These are phyloP conservation scores for Nomada fucata DNA, from an alignment of 2,888 invertebrate genomes.

Conservation along the genomic window DNA sequence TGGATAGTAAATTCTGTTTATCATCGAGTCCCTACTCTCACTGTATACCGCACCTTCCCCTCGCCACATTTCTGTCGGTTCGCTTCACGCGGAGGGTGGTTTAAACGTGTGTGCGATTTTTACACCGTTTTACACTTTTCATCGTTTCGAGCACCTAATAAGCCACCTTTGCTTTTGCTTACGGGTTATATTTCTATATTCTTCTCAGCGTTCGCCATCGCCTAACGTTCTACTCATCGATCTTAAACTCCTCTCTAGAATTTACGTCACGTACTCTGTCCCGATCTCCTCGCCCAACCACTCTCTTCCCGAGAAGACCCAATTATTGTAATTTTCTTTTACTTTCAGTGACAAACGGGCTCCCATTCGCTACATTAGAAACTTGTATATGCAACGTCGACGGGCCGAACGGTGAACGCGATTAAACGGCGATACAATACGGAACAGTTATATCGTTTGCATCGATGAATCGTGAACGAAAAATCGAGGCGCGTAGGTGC, in stretches of 20 bases:
- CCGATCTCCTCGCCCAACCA: not conserved
- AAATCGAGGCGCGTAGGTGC: not conserved
- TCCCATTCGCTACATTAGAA: conserved; percentile 64
- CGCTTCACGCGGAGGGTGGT: not conserved
- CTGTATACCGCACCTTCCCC: not conserved
- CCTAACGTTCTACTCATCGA: not conserved
- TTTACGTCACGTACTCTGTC: not conserved
- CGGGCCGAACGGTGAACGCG: conserved; percentile 20
- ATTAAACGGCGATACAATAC: not conserved
- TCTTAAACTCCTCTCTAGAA: not conserved
- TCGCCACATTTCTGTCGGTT: not conserved
- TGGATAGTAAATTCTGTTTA: conserved; percentile 67
- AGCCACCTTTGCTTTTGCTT: conserved; percentile 11
- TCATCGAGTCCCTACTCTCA: conserved; percentile 11
- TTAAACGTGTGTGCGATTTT: not conserved
- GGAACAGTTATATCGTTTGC: no score
- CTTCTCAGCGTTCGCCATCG: not conserved
- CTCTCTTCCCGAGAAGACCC: conserved; percentile 22
- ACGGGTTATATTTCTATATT: not conserved
- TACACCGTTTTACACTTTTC: not conserved
- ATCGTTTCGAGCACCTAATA: conserved; percentile 34
- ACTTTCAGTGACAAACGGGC: conserved; percentile 77
- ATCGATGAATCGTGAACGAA: not conserved
- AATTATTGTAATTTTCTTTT: conserved; percentile 49
- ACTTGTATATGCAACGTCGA: conserved; percentile 39